Conservation (phyloP, 2,797 vertebrate species). For the Diplodus puntazzo region DNA sequence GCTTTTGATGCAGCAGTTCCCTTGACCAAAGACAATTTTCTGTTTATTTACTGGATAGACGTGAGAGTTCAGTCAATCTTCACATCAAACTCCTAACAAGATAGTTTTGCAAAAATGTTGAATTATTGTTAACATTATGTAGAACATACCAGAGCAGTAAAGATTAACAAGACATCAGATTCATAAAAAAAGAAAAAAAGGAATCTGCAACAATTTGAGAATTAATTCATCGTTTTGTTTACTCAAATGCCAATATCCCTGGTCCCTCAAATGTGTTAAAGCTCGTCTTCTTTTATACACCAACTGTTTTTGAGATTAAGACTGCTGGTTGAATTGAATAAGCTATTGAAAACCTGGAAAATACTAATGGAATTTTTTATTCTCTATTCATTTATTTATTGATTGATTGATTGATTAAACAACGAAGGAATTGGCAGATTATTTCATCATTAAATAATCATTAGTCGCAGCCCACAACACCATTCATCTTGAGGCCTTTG, state of each 20-base stretch:
- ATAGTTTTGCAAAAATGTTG: not conserved
- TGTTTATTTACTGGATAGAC: too few species aligned
- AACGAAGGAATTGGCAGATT: not conserved
- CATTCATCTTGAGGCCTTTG: not conserved
- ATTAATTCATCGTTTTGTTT: not conserved
- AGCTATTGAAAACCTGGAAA: not conserved
- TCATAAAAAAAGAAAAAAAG: too few species aligned
- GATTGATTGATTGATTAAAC: not conserved
- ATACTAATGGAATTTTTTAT: not conserved
- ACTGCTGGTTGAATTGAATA: not conserved
- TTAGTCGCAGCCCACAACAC: not conserved
- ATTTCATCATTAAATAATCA: not conserved
- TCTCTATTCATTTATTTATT: not conserved
- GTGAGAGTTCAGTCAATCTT: not conserved
- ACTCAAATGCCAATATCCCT: too few species aligned
- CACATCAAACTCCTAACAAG: not conserved
- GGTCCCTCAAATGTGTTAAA: not conserved
- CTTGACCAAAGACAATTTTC: not conserved
- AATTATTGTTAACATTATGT: not conserved
- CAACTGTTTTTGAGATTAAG: not conserved
- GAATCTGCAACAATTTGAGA: too few species aligned
- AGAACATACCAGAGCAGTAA: not conserved
- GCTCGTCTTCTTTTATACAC: not conserved
- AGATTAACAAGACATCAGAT: not conserved
- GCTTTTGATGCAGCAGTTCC: too few species aligned